Evolutionary conservation across 2,888 invertebrate species (phyloP).

Genomic region (Strigamia crassipes): DNA sequence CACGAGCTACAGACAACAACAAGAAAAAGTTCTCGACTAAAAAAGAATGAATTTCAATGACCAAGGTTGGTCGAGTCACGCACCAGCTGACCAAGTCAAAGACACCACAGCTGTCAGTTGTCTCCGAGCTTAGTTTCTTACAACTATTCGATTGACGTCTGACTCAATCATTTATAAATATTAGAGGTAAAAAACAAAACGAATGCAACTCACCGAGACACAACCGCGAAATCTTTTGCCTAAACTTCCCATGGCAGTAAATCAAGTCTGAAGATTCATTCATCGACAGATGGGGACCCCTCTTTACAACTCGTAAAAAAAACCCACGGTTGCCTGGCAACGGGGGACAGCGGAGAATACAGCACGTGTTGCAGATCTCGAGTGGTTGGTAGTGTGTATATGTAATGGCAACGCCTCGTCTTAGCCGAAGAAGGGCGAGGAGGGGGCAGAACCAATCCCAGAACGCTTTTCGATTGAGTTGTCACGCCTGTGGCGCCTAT

Average conservation of each 20-base stretch:
- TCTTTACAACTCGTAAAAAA: not conserved
- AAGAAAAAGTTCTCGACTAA: constrained; percentile 15
- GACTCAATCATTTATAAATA: not conserved
- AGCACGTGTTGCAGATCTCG: constrained; percentile 30
- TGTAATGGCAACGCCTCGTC: constrained; percentile 16
- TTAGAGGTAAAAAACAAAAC: not conserved
- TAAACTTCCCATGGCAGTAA: constrained; percentile 12
- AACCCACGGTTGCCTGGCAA: constrained; percentile 2
- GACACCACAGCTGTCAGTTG: not conserved
- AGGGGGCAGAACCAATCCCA: constrained; percentile 24
- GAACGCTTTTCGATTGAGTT: constrained; percentile 28
- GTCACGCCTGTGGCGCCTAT: constrained; percentile 25
- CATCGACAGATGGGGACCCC: not conserved
- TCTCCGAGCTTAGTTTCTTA: not conserved
- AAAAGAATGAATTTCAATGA: not conserved
- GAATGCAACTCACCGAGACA: not conserved
- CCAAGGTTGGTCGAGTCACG: not conserved
- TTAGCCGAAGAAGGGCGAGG: not conserved
- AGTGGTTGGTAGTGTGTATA: constrained; percentile 20
- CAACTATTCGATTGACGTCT: too few relatives aligned
- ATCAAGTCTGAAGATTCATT: constrained; percentile 1
- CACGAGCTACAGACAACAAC: constrained; percentile 6
- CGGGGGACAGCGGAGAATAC: not conserved
- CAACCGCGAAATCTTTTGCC: not conserved
- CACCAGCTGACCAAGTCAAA: constrained; percentile 11